These are phyloP conservation scores for Epizoanthus stellaris DNA, from an alignment of 92 coral and sea anemone species.

Conservation along the genomic window DNA sequence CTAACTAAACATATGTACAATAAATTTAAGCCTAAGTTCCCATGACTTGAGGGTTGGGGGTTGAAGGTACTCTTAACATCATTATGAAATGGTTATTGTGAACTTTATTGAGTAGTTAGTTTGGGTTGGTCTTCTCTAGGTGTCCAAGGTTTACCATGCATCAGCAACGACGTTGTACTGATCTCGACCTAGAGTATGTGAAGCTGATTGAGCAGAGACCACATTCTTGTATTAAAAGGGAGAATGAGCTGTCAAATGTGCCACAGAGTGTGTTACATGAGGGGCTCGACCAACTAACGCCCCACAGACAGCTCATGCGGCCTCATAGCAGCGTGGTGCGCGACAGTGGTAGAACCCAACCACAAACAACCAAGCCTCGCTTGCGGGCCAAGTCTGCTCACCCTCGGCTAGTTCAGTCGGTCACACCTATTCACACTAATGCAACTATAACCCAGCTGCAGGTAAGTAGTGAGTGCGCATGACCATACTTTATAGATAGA, in stretches of 20 bases:
- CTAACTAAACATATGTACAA: too few relatives aligned
- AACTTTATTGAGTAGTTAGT: neutral
- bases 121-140: slow-evolving; percentile 56
- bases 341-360: slow-evolving; percentile 35
- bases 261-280: slow-evolving; percentile 59
- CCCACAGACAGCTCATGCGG: slow-evolving; percentile 50
- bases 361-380: slow-evolving; percentile 71
- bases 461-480: slow-evolving; percentile 43
- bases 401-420: slow-evolving; percentile 77
- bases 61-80: too few relatives aligned
- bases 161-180: slow-evolving; percentile 55
- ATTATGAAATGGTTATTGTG: neutral
- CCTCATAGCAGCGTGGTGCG: slow-evolving; percentile 72
- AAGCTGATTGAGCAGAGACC: slow-evolving; percentile 58
- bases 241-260: slow-evolving; percentile 62
- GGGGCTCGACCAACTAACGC: slow-evolving; percentile 69
- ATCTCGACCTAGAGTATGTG: slow-evolving; percentile 49
- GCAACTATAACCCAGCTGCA: slow-evolving; percentile 86
- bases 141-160: slow-evolving; percentile 94
- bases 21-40: too few relatives aligned
- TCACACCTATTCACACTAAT: slow-evolving; percentile 83
- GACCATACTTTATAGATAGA: too few relatives aligned
- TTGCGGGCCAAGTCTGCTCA: slow-evolving; percentile 95
- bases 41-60: too few relatives aligned
- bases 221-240: slow-evolving; percentile 56